Conservation (phyloP, 1,140 invertebrate species). For the Drosophila funebris region DNA sequence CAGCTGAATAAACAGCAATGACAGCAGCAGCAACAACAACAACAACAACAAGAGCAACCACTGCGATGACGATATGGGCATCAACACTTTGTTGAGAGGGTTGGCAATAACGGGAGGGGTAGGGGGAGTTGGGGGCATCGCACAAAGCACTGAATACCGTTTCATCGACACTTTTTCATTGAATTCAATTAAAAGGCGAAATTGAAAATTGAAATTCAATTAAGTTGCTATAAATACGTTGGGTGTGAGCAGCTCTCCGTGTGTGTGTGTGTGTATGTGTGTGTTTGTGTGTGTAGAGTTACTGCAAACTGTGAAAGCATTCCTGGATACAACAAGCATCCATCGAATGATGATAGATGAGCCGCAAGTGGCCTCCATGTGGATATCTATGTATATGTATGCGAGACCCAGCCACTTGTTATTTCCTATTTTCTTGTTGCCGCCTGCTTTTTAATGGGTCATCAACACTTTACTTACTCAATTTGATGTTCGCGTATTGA, state of each 20-base stretch:
- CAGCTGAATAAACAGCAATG: conserved; percentile 73
- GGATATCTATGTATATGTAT: background rate
- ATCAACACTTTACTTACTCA: conserved; percentile 57
- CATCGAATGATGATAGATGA: conserved; percentile 70
- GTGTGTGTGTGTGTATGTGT: conserved; percentile 16
- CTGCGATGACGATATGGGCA: background rate
- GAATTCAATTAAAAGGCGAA: conserved; percentile 81
- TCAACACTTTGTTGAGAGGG: background rate
- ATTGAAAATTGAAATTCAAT: conserved; percentile 82
- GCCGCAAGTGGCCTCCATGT: conserved; percentile 24
- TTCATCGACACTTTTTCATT: conserved; percentile 82
- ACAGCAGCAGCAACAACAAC: conserved; percentile 35
- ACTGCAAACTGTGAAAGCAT: conserved; percentile 48
- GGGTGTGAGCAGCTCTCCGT: conserved; percentile 23
- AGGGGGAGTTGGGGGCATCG: conserved; percentile 10
- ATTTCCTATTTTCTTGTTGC: conserved; percentile 8
- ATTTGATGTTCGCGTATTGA: conserved; percentile 52
- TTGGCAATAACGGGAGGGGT: background rate
- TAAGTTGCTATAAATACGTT: conserved; percentile 76
- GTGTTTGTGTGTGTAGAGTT: conserved; percentile 14
- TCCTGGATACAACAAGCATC: conserved; percentile 37
- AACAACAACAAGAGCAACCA: conserved; percentile 12
- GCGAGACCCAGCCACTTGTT: conserved; percentile 5
- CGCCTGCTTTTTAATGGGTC: conserved; percentile 50
- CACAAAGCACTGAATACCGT: conserved; percentile 64